phyloP scores from a whole-genome alignment of 1,140 invertebrate genomes.

The Delia radicum region DNA sequence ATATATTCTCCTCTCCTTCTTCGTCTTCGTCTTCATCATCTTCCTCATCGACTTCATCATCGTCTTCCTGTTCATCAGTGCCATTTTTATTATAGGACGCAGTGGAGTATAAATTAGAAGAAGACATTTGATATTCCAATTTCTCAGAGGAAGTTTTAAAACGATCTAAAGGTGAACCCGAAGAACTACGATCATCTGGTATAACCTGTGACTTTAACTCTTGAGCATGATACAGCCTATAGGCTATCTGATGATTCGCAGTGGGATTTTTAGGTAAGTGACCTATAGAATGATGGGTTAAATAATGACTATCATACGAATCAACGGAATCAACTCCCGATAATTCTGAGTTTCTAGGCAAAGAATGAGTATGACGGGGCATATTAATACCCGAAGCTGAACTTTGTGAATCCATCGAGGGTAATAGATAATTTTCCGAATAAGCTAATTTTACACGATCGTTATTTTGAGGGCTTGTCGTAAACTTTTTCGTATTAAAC shows the following conservation, averaged over 20 bases:
- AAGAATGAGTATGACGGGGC: conserved; percentile 45
- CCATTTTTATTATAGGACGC: conserved; percentile 44
- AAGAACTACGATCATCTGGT: conserved; percentile 26
- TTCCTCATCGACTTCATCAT: conserved; percentile 41
- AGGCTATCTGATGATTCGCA: conserved; percentile 5
- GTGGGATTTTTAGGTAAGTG: conserved; percentile 36
- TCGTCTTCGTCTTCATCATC: conserved; percentile 44
- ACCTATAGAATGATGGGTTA: conserved; percentile 49
- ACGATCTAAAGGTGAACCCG: conserved; percentile 32
- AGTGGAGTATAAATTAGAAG: conserved; percentile 59
- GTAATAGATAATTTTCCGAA: conserved; percentile 51
- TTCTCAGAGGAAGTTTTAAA: conserved; percentile 56
- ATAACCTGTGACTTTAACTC: background rate
- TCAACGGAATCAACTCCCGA: conserved; percentile 54
- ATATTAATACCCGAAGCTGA: conserved; percentile 31
- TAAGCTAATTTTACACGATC: conserved; percentile 44
- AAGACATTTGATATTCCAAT: conserved; percentile 59
- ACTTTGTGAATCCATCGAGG: conserved; percentile 49
- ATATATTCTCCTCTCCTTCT: conserved; percentile 49
- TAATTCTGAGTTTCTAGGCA: conserved; percentile 51
- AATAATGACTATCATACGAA: conserved; percentile 54
- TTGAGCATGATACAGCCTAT: background rate
- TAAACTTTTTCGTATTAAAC: conserved; percentile 45
- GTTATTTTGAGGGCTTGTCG: background rate
- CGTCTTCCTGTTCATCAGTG: conserved; percentile 48